phyloP scores from a whole-genome alignment of 2,888 invertebrate species.

The Pogonocherus hispidulus region DNA sequence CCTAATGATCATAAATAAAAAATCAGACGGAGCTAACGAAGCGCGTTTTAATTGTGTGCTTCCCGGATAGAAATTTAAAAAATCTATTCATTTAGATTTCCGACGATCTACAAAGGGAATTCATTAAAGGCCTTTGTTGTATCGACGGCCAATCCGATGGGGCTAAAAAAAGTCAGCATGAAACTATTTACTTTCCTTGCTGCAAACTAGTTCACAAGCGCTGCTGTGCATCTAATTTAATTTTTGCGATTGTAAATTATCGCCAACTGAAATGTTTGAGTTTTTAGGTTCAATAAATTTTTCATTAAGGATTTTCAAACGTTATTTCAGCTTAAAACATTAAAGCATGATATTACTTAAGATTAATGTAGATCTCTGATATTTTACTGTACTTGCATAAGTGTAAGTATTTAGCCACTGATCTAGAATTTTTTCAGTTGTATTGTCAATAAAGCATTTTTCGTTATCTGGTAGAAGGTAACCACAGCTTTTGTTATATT shows the following conservation, averaged over 20 bases:
- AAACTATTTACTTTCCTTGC: not conserved
- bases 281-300: too few relatives aligned
- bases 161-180: not conserved
- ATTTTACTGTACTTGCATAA: too few relatives aligned
- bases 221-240: not conserved
- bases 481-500: too few relatives aligned
- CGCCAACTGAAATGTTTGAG: not conserved
- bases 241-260: not conserved
- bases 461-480: too few relatives aligned
- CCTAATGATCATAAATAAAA: not conserved
- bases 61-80: not conserved
- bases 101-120: not conserved
- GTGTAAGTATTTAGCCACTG: too few relatives aligned
- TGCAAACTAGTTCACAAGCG: not conserved
- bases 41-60: not conserved
- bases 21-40: not conserved
- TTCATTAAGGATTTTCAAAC: too few relatives aligned
- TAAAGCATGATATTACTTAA: too few relatives aligned
- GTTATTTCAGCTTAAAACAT: too few relatives aligned
- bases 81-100: not conserved
- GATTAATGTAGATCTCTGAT: too few relatives aligned
- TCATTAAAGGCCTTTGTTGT: constrained; percentile 3
- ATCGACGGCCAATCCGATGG: not conserved
- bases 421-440: too few relatives aligned
- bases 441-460: too few relatives aligned